A percentile compares a stretch with the other conserved stretches of the same genome.
Evolutionary conservation across 1,140 invertebrate species (phyloP).

Genomic region (Drosophila orosa): DNA sequence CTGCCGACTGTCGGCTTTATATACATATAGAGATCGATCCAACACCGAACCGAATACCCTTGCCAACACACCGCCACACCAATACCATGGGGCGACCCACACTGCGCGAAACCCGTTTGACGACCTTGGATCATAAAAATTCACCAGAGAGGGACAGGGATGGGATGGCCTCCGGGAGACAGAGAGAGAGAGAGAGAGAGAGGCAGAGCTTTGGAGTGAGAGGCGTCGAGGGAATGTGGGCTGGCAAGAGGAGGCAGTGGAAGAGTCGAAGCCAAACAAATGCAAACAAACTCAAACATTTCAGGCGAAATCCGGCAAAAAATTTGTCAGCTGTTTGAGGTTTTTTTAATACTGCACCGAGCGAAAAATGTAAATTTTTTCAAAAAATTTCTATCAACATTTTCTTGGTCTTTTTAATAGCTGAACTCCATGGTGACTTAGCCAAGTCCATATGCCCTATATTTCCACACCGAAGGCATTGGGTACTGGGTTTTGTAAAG

Average conservation of each 20-base stretch:
- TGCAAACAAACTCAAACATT: constrained; percentile 60
- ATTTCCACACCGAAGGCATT: too few species aligned
- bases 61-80: constrained; percentile 14
- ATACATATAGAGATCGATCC: constrained; percentile 17
- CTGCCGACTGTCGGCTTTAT: constrained; percentile 27
- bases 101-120: constrained; percentile 78
- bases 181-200: neutral
- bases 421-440: too few species aligned
- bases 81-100: constrained; percentile 32
- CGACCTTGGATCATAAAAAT: constrained; percentile 80
- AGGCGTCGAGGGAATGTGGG: constrained; percentile 5
- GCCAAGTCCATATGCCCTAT: too few species aligned
- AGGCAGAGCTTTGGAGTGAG: constrained; percentile 1
- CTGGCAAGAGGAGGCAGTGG: constrained; percentile 14
- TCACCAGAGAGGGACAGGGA: constrained; percentile 21
- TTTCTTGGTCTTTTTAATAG: too few species aligned
- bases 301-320: constrained; percentile 8
- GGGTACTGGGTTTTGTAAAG: neutral
- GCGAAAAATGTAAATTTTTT: neutral
- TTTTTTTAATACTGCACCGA: constrained; percentile 12
- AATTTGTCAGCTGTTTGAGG: constrained; percentile 9
- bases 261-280: constrained; percentile 70
- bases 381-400: neutral
- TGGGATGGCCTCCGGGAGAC: constrained; percentile 11
- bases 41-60: constrained; percentile 31